Percentiles rank a stretch among this genome's conserved stretches.
Conservation (phyloP, 2,113 vertebrate genomes). For the Cyanoderma ruficeps region DNA sequence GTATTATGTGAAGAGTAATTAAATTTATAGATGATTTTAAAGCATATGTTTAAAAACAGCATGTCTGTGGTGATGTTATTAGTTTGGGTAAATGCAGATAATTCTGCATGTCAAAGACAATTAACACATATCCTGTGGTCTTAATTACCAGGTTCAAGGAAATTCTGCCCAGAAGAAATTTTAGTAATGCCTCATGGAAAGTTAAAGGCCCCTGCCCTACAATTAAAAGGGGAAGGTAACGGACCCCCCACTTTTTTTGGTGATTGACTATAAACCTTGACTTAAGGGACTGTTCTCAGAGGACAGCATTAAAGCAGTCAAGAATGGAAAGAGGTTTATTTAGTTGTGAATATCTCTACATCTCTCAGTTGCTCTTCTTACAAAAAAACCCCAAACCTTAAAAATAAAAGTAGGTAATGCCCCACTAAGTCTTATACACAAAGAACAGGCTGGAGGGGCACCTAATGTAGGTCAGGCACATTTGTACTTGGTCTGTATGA, state of each 20-base stretch:
- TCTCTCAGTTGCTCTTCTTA: conserved; percentile 4
- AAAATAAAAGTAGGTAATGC: conserved; percentile 26
- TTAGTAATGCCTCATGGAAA: conserved; percentile 66
- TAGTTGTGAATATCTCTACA: conserved; percentile 22
- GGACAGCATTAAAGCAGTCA: conserved; percentile 53
- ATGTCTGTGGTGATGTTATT: conserved; percentile 54
- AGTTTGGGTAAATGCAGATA: conserved; percentile 67
- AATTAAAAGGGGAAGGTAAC: conserved; percentile 70
- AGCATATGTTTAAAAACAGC: conserved; percentile 18
- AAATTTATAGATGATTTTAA: conserved; percentile 42
- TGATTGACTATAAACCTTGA: conserved; percentile 72
- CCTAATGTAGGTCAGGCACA: not conserved
- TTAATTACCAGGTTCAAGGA: conserved; percentile 75
- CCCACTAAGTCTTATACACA: not conserved
- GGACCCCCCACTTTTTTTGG: conserved; percentile 52
- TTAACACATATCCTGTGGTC: conserved; percentile 73
- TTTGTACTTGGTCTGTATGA: not conserved
- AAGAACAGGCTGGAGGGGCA: not conserved
- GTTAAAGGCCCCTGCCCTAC: conserved; percentile 65
- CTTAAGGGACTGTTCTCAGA: conserved; percentile 54
- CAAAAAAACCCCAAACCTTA: not conserved
- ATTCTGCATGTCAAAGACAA: conserved; percentile 69
- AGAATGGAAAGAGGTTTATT: conserved; percentile 41
- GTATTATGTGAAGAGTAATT: conserved; percentile 13
- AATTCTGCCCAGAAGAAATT: conserved; percentile 71